Conservation (phyloP, 1,140 invertebrate genomes). For the Drosophila malerkotliana region DNA sequence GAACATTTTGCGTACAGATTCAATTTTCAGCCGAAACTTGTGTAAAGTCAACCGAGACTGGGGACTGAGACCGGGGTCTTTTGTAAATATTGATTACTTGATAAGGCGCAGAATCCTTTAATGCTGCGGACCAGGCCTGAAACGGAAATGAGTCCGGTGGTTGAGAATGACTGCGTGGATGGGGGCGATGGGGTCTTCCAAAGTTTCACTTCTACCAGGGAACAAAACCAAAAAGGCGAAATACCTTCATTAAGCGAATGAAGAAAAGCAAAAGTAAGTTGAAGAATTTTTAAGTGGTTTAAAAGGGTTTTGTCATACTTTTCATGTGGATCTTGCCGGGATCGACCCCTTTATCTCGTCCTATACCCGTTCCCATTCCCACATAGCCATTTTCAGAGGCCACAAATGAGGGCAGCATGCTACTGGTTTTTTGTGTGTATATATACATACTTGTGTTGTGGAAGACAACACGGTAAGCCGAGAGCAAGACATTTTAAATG, state of each 20-base stretch:
- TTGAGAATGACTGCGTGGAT: background rate
- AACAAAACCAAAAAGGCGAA: conserved; percentile 75
- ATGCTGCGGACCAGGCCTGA: conserved; percentile 47
- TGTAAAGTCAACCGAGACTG: conserved; percentile 63
- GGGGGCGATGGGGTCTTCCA: conserved; percentile 25
- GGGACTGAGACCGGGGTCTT: conserved; percentile 31
- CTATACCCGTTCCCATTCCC: background rate
- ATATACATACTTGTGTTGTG: background rate
- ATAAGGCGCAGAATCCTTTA: conserved; percentile 75
- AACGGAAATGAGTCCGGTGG: conserved; percentile 58
- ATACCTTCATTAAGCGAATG: conserved; percentile 83
- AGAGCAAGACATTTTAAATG: conserved; percentile 82
- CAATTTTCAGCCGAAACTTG: conserved; percentile 67
- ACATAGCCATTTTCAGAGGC: conserved; percentile 18
- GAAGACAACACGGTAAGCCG: conserved; percentile 51
- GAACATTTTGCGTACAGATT: conserved; percentile 65
- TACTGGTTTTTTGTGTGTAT: conserved; percentile 65
- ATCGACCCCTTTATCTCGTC: conserved; percentile 35
- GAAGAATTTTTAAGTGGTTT: conserved; percentile 83
- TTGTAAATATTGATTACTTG: conserved; percentile 80
- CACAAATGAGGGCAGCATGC: conserved; percentile 58
- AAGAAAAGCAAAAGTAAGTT: conserved; percentile 79
- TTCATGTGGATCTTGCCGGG: conserved; percentile 61
- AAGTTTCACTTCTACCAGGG: conserved; percentile 47
- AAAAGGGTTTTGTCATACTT: conserved; percentile 83